A percentile compares a stretch with the other conserved stretches of the same genome.
These are phyloP conservation scores for Hirtodrosophila alboralis DNA, from an alignment of 2,888 invertebrate species.

Conservation along the genomic window DNA sequence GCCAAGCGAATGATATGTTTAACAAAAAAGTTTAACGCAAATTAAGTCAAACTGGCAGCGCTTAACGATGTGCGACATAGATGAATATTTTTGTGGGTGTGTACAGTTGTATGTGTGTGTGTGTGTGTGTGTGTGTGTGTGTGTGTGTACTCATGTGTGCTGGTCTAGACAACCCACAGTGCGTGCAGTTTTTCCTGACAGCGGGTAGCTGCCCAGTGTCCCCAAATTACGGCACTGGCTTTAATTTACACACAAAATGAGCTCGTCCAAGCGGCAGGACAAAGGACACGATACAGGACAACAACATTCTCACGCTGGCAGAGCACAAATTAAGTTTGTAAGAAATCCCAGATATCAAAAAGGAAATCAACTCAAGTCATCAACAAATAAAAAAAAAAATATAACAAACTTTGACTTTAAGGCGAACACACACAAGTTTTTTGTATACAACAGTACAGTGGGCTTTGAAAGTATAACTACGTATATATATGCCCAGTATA, in stretches of 20 bases:
- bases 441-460: no score
- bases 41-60: constrained; percentile 80
- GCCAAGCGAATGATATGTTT: constrained; percentile 65
- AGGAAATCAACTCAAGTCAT: constrained; percentile 60
- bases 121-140: constrained; percentile 14
- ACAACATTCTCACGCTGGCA: constrained; percentile 21
- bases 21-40: constrained; percentile 79
- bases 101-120: constrained; percentile 1
- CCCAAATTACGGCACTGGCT: constrained; percentile 30
- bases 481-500: no score
- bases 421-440: not conserved
- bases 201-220: constrained; percentile 50
- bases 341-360: constrained; percentile 29
- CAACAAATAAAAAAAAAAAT: constrained; percentile 15
- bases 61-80: constrained; percentile 79
- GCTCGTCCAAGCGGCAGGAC: constrained; percentile 27
- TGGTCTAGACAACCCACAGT: constrained; percentile 38
- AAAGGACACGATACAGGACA: constrained; percentile 11
- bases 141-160: constrained; percentile 9
- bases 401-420: constrained; percentile 33
- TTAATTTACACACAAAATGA: constrained; percentile 64
- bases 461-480: no score
- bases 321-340: constrained; percentile 66
- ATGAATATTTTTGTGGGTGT: constrained; percentile 57
- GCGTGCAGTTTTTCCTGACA: constrained; percentile 34